phyloP scores from a whole-genome alignment of 2,113 vertebrate species.

The Pteruthius melanotis region DNA sequence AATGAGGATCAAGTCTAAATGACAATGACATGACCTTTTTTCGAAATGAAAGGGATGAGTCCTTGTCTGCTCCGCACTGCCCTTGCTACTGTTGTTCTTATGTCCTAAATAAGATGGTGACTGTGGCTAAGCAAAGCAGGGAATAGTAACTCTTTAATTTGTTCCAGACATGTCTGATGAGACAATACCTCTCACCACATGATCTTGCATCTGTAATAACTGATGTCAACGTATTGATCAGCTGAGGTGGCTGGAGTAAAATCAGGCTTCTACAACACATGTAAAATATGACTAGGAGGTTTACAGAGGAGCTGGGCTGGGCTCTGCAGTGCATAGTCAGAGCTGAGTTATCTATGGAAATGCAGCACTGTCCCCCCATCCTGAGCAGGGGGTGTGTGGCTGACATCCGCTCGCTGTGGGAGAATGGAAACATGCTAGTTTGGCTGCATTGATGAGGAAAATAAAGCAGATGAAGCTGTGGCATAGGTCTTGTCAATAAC shows the following conservation, averaged over 20 bases:
- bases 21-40: conserved; percentile 51
- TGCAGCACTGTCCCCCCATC: neutral
- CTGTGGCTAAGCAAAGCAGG: neutral
- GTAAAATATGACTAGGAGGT: neutral
- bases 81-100: neutral
- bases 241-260: neutral
- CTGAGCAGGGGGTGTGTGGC: neutral
- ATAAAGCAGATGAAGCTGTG: neutral
- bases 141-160: neutral
- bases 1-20: conserved; percentile 30
- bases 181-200: neutral
- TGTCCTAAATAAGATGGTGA: neutral
- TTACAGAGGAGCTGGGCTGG: neutral
- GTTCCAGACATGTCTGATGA: neutral
- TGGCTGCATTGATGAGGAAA: neutral
- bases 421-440: neutral
- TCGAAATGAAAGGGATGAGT: neutral
- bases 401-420: neutral
- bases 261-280: neutral
- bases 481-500: neutral
- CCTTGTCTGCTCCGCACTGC: neutral
- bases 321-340: neutral
- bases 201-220: neutral
- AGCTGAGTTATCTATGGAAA: neutral
- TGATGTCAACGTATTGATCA: neutral